phyloP scores from a whole-genome alignment of 2,797 vertebrate genomes.

The Tokudaia tokunoshimensis region DNA sequence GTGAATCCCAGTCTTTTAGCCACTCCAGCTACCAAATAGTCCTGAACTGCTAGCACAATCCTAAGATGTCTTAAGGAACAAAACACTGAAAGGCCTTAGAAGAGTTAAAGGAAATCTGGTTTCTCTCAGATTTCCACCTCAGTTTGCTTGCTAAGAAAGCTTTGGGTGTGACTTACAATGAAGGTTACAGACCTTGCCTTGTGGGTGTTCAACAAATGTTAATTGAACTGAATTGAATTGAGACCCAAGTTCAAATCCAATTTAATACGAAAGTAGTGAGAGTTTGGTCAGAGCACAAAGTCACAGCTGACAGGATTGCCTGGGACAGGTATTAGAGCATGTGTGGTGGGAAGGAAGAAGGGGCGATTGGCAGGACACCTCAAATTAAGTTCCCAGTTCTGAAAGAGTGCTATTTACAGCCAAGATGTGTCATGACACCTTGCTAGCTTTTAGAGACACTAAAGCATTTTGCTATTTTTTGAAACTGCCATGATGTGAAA shows the following conservation, averaged over 20 bases:
- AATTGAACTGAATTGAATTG: conserved; percentile 77
- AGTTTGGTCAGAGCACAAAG: conserved; percentile 76
- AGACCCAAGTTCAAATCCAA: conserved; percentile 77
- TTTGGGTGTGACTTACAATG: conserved; percentile 65
- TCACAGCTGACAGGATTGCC: conserved; percentile 76
- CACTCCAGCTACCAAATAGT: conserved; percentile 6
- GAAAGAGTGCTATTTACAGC: conserved; percentile 75
- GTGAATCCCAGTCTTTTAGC: not conserved
- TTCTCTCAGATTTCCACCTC: conserved; percentile 64
- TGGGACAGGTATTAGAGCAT: conserved; percentile 60
- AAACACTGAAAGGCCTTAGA: conserved; percentile 16
- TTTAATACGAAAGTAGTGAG: conserved; percentile 78
- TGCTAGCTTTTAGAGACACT: conserved; percentile 76
- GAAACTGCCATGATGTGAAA: conserved; percentile 78
- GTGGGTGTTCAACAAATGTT: conserved; percentile 75
- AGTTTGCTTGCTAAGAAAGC: conserved; percentile 69
- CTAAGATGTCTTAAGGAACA: conserved; percentile 45
- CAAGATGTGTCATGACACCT: conserved; percentile 79
- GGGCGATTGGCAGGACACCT: conserved; percentile 54
- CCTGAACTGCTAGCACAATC: conserved; percentile 3
- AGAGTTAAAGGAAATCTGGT: conserved; percentile 37
- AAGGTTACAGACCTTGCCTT: conserved; percentile 70
- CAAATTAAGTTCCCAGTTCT: conserved; percentile 68
- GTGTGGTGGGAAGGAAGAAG: conserved; percentile 3
- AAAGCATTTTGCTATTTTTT: conserved; percentile 79